A percentile compares a stretch with the other conserved stretches of the same genome.
These are phyloP conservation scores for Colistium nudipinnis DNA, from an alignment of 2,113 vertebrate genomes.

Conservation along the genomic window DNA sequence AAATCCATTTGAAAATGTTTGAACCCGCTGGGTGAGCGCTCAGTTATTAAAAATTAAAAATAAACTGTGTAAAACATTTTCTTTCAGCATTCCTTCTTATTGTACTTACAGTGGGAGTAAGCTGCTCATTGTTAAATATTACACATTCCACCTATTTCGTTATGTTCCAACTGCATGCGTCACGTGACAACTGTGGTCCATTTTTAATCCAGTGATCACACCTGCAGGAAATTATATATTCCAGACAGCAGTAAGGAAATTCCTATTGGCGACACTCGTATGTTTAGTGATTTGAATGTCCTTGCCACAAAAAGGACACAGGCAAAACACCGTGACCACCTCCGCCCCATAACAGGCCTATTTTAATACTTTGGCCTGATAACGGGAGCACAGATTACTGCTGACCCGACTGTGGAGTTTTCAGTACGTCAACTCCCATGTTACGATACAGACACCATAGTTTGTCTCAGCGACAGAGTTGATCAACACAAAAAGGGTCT, in stretches of 20 bases:
- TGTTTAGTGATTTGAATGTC: constrained; percentile 35
- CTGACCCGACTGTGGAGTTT: constrained; percentile 1
- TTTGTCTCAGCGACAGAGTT: constrained; percentile 38
- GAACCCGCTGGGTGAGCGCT: too few relatives aligned
- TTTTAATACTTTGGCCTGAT: constrained; percentile 30
- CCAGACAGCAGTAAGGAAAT: neutral
- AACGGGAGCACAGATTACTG: constrained; percentile 30
- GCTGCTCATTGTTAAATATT: neutral
- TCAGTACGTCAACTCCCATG: neutral
- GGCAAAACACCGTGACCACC: constrained; percentile 11
- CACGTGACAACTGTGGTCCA: too few relatives aligned
- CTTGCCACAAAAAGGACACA: constrained; percentile 24
- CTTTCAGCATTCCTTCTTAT: too few relatives aligned
- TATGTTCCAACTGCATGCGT: neutral
- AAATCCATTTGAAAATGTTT: too few relatives aligned
- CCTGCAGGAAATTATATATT: neutral
- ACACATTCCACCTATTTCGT: neutral
- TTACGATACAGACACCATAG: neutral
- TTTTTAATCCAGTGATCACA: too few relatives aligned
- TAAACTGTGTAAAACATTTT: too few relatives aligned
- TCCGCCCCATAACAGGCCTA: neutral
- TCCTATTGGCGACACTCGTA: neutral
- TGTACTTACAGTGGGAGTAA: too few relatives aligned
- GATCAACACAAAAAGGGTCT: constrained; percentile 27
- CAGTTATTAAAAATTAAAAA: too few relatives aligned